Conservation (phyloP, 2,797 vertebrate species). For the Momotus momota region DNA sequence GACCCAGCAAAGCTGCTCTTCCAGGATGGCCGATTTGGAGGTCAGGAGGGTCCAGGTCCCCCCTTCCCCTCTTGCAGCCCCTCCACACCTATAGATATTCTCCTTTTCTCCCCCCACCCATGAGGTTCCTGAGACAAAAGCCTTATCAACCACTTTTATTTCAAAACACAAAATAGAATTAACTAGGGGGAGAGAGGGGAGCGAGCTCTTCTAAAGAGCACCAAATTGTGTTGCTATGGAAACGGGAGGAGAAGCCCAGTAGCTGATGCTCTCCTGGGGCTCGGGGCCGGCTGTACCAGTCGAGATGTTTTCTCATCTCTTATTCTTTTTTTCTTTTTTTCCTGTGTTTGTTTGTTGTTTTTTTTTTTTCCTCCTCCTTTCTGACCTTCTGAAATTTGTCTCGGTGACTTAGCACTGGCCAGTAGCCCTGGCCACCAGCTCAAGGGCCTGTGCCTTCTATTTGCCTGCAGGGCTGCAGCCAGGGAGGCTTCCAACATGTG, state of each 20-base stretch:
- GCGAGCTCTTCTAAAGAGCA: constrained; percentile 11
- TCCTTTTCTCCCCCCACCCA: no score
- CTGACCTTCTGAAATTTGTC: background rate
- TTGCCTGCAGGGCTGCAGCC: background rate
- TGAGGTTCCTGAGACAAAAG: background rate
- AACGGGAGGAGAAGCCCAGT: constrained; percentile 53
- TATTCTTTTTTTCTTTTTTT: background rate
- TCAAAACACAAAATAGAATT: background rate
- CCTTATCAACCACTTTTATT: background rate
- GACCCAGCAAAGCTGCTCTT: background rate
- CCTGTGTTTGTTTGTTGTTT: background rate
- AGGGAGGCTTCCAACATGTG: fast-evolving
- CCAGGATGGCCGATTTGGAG: background rate
- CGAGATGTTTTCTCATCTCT: background rate
- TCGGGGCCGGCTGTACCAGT: background rate
- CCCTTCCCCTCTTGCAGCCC: background rate
- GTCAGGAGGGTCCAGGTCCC: fast-evolving
- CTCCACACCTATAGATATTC: no score
- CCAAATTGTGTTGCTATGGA: constrained; percentile 51
- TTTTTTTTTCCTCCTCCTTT: no score
- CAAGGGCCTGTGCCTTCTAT: background rate
- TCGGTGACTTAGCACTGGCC: background rate
- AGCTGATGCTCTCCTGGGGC: constrained; percentile 63
- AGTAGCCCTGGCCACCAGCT: background rate
- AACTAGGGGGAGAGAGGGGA: background rate